Conservation (phyloP, 1,140 invertebrate species). For the Steinernema feltiae region DNA sequence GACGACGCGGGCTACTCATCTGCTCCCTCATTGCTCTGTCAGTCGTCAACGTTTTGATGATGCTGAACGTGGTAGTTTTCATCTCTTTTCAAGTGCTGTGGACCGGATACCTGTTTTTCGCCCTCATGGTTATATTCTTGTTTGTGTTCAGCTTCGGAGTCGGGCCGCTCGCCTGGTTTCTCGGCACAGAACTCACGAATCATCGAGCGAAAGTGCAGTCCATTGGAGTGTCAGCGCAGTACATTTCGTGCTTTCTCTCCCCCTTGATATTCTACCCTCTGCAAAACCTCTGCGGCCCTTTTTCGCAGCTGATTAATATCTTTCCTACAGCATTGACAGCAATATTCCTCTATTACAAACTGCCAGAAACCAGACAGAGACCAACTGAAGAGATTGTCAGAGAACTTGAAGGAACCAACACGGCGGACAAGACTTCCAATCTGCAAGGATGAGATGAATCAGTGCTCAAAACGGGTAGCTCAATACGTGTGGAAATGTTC, state of each 20-base stretch:
- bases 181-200: slow-evolving; percentile 26
- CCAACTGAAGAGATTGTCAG: slow-evolving; percentile 19
- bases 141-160: slow-evolving; percentile 35
- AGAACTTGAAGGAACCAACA: background rate
- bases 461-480: background rate
- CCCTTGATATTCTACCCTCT: slow-evolving; percentile 29
- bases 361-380: slow-evolving; percentile 23
- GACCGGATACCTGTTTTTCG: slow-evolving; percentile 27
- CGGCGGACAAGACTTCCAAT: too few relatives aligned
- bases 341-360: slow-evolving; percentile 20
- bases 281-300: slow-evolving; percentile 19
- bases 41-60: slow-evolving; percentile 31
- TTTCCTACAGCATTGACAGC: slow-evolving; percentile 23
- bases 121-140: slow-evolving; percentile 30
- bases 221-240: slow-evolving; percentile 23
- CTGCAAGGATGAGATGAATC: too few relatives aligned
- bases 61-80: slow-evolving; percentile 27
- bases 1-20: slow-evolving; percentile 21
- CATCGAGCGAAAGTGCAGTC: slow-evolving; percentile 27
- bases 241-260: slow-evolving; percentile 32
- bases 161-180: slow-evolving; percentile 32
- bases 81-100: background rate
- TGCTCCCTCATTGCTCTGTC: slow-evolving; percentile 20
- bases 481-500: background rate
- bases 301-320: slow-evolving; percentile 35